Percentiles rank a stretch among this genome's conserved stretches.
These are phyloP conservation scores for Coreoperca whiteheadi DNA, from an alignment of 2,113 vertebrate genomes.

Conservation along the genomic window DNA sequence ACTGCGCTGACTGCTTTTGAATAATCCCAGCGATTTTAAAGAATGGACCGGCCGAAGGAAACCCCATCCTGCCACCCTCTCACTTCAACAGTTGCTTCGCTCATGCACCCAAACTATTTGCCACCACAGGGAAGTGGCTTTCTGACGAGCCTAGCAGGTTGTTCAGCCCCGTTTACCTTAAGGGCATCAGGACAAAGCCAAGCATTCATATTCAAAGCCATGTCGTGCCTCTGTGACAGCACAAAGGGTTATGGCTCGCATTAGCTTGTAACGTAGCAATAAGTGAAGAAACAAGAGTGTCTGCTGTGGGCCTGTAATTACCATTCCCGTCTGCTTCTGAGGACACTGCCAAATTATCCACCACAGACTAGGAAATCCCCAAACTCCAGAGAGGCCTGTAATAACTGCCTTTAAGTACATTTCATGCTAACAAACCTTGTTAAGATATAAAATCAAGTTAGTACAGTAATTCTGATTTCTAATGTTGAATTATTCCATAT, in stretches of 20 bases:
- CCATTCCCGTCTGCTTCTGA: constrained; percentile 52
- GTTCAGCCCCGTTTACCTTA: constrained; percentile 33
- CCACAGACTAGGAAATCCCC: constrained; percentile 54
- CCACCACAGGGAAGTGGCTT: constrained; percentile 21
- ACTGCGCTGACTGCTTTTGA: neutral
- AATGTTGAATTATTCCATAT: neutral
- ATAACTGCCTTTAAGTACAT: neutral
- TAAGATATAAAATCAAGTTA: constrained; percentile 1
- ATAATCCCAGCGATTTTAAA: neutral
- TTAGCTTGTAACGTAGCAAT: constrained; percentile 48
- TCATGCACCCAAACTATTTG: constrained; percentile 24
- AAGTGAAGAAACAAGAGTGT: constrained; percentile 50
- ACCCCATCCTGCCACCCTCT: neutral
- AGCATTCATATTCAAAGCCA: constrained; percentile 47
- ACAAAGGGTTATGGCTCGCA: constrained; percentile 42
- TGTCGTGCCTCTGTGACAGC: constrained; percentile 22
- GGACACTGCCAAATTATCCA: constrained; percentile 37
- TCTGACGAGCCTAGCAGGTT: constrained; percentile 20
- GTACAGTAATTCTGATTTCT: neutral
- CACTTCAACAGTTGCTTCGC: neutral
- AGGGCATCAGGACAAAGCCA: constrained; percentile 68
- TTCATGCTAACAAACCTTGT: neutral
- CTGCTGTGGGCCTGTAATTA: constrained; percentile 67
- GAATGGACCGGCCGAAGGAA: neutral
- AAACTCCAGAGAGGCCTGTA: constrained; percentile 9